Base-by-base conservation (phyloP, 2,888 invertebrate species). In the Cephus nigrinus region DNA sequence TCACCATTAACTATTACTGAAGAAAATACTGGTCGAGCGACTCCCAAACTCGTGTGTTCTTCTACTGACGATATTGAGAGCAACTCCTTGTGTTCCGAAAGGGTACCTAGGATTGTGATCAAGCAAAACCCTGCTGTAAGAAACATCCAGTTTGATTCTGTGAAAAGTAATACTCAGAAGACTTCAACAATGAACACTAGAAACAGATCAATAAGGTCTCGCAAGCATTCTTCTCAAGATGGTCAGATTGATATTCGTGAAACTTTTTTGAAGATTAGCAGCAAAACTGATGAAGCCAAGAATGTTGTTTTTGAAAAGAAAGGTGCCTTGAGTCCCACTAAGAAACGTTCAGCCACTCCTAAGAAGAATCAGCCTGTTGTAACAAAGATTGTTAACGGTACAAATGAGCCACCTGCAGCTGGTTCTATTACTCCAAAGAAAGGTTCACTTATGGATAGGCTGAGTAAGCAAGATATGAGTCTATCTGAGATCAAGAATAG, bases 401-500 rank as follows among this genome's bases (percentile, higher is more conserved):
- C 89, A 85, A 89, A 40, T 5, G 84, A 88, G 55, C 75, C 76
- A 35, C 73, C 79, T 0, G 83, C 84, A 4, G 78, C 77, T 32
- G 83, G 82, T 23, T 87, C 83, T 23, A 79, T 84, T 3, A 91
- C 89, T 3, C 88, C 90, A 0, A 92, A 92, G 4, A 93, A 93
- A 86, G 89, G 89, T 1, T 90, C 92, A 73, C 92, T 92, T 79
- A 92, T 92, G 77, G 87, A 93, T 3, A 93, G 88, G 78, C 87
- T 92, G 11, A 93, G 93, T 11, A 93, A 93, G 12, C 93, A 94
- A 85, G 95, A 96, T 80, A 91, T 96, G 72, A 94, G 94, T 82
- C 92, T 96, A 75, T 94, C 94, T 35, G 95, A 96, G 83, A 94
- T 97, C 15, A 94, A 94, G 87, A 93, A 93, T 78, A 95, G 93